Percentiles rank a stretch among this genome's conserved stretches.
Evolutionary conservation across 1,140 invertebrate species (phyloP).

Genomic region (Acyrthosiphon pisum): DNA sequence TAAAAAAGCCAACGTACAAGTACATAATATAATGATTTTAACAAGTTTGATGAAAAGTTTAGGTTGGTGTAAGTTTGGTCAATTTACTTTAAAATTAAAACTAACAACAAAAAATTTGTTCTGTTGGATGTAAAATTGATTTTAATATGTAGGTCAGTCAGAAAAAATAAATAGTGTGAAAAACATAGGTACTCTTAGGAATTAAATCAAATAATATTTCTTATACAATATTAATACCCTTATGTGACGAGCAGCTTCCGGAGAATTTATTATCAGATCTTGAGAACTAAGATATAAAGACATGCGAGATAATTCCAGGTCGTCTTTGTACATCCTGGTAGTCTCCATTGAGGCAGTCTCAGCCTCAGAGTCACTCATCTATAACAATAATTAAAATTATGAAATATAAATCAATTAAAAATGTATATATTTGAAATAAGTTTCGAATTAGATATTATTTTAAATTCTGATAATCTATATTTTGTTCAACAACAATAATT

Average conservation of each 20-base stretch:
- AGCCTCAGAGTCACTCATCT: slow-evolving; percentile 51
- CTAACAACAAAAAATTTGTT: background rate
- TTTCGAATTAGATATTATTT: background rate
- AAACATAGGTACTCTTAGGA: background rate
- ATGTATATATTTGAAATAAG: background rate
- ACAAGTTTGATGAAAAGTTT: background rate
- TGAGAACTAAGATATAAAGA: slow-evolving; percentile 41
- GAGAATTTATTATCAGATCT: slow-evolving; percentile 47
- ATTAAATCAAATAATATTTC: background rate
- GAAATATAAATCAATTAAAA: background rate
- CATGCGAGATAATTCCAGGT: slow-evolving; percentile 49
- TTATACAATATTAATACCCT: background rate
- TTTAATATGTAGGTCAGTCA: background rate
- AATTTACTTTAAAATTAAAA: background rate
- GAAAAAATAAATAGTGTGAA: background rate
- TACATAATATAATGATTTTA: background rate
- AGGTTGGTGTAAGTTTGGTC: background rate
- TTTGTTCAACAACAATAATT: too few species aligned
- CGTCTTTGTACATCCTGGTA: slow-evolving; percentile 52
- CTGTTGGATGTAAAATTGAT: background rate
- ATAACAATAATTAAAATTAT: background rate
- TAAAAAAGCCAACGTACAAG: background rate
- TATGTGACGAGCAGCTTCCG: slow-evolving; percentile 2
- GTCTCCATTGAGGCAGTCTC: slow-evolving; percentile 45
- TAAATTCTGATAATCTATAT: too few species aligned